These are phyloP conservation scores for Chaenodraco wilsoni DNA, from an alignment of 2,797 vertebrate genomes.

Conservation along the genomic window DNA sequence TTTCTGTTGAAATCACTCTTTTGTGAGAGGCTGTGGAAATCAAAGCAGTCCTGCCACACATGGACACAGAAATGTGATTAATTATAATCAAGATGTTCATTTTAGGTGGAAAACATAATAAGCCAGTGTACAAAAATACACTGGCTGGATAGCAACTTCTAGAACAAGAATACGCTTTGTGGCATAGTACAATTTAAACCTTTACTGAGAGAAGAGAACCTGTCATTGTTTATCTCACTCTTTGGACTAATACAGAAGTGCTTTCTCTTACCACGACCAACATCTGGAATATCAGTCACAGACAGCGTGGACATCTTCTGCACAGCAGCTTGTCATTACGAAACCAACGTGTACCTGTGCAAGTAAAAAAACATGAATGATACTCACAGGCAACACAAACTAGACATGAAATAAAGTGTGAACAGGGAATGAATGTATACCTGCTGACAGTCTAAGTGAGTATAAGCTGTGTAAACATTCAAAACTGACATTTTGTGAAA, in stretches of 20 bases:
- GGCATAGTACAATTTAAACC: not conserved
- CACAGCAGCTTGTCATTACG: constrained; percentile 88
- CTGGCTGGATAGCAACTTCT: not conserved
- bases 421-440: not conserved
- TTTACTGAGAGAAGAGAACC: not conserved
- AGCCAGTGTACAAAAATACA: not conserved
- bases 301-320: constrained; percentile 88
- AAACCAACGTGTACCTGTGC: constrained; percentile 79
- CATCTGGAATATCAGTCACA: constrained; percentile 87
- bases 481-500: constrained; percentile 26
- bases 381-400: not conserved
- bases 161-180: not conserved
- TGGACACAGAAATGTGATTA: not conserved
- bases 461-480: not conserved
- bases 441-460: not conserved
- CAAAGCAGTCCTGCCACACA: constrained; percentile 11
- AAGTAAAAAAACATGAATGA: constrained; percentile 21
- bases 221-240: not conserved
- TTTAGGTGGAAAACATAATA: not conserved
- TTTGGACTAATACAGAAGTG: not conserved
- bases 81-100: not conserved
- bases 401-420: not conserved
- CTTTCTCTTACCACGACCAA: constrained; percentile 85
- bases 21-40: constrained; percentile 17
- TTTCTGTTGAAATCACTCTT: not conserved